Evolutionary conservation across 92 coral and sea anemone species (phyloP).

Genomic region (Heliopora coerulea): DNA sequence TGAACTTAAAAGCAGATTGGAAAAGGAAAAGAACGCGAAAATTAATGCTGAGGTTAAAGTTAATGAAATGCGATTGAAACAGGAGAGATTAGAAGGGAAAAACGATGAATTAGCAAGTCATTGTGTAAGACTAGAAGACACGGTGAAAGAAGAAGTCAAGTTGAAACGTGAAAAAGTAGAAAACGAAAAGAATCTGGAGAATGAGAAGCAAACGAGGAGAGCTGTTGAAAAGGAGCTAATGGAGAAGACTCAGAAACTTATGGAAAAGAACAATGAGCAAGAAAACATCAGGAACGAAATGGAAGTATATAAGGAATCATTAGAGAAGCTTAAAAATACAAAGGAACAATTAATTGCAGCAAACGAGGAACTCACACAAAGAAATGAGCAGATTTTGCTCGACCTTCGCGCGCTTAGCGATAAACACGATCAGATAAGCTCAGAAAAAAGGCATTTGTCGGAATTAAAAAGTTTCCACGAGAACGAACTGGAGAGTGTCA

Average conservation of each 20-base stretch:
- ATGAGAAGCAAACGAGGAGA: slow-evolving; percentile 1
- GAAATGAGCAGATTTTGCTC: slow-evolving; percentile 6
- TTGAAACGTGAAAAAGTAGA: slow-evolving; percentile 18
- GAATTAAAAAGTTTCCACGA: slow-evolving; percentile 16
- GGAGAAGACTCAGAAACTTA: not conserved
- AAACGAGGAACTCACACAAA: slow-evolving; percentile 1
- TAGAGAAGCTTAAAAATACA: slow-evolving; percentile 13
- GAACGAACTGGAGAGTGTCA: slow-evolving; percentile 2
- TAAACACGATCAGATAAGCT: not conserved
- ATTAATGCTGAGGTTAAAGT: slow-evolving; percentile 12
- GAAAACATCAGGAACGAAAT: slow-evolving; percentile 4
- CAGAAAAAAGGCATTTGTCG: slow-evolving; percentile 12
- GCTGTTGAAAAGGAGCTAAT: not conserved
- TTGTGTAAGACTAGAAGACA: slow-evolving; percentile 6
- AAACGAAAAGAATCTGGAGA: not conserved
- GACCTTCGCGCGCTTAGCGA: not conserved
- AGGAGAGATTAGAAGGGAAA: slow-evolving; percentile 24
- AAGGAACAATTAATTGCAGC: slow-evolving; percentile 21
- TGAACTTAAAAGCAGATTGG: slow-evolving; percentile 8
- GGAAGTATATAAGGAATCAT: not conserved
- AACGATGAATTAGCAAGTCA: slow-evolving; percentile 11
- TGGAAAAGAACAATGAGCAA: not conserved
- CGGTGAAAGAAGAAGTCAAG: slow-evolving; percentile 12
- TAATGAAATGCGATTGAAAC: slow-evolving; percentile 2
- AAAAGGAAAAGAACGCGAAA: slow-evolving; percentile 19